Evolutionary conservation across 2,113 vertebrate species (phyloP).

Genomic region (Entomyzon cyanotis): DNA sequence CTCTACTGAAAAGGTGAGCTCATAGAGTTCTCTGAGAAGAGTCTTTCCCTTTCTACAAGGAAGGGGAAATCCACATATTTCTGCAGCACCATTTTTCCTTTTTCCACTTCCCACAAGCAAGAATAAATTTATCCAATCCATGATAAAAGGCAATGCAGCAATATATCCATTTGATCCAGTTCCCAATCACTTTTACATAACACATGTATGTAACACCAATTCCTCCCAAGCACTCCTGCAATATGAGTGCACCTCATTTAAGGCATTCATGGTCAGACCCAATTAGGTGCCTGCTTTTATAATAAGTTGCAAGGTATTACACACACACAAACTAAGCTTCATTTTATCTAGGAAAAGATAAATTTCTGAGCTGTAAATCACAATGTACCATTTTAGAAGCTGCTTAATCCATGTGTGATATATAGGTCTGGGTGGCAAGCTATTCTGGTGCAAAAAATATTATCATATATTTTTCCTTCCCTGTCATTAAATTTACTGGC

Average conservation of each 20-base stretch:
- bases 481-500: background rate
- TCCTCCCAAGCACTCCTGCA: background rate
- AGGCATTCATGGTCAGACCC: background rate
- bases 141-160: background rate
- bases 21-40: background rate
- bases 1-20: background rate
- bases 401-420: background rate
- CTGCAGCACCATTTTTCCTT: background rate
- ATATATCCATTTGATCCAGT: background rate
- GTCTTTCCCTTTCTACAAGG: background rate
- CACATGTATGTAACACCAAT: accelerated
- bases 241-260: background rate
- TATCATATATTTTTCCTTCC: background rate
- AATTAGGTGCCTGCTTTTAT: background rate
- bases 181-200: background rate
- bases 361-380: background rate
- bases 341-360: background rate
- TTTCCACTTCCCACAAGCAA: background rate
- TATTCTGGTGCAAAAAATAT: background rate
- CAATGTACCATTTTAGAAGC: background rate
- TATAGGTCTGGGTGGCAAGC: background rate
- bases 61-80: background rate
- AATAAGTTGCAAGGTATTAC: background rate
- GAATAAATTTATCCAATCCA: background rate
- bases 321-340: background rate